Conservation (phyloP, 2,113 vertebrate genomes). For the Pterocles burchelli region DNA sequence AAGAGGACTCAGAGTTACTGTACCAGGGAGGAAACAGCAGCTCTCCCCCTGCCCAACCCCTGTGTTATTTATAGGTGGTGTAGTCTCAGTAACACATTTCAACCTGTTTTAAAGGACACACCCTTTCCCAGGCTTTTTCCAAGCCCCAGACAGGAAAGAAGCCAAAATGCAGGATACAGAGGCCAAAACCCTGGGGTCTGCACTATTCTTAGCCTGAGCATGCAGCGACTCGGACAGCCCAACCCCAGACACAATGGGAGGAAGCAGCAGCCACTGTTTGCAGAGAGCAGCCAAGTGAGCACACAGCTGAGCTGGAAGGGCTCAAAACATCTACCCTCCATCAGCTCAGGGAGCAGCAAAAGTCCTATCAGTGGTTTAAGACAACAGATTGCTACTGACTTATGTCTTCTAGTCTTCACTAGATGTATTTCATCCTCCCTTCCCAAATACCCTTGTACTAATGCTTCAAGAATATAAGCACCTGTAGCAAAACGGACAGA, state of each 20-base stretch:
- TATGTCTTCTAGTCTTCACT: background rate
- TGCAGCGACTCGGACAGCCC: background rate
- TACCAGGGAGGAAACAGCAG: background rate
- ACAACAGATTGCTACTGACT: too few relatives aligned
- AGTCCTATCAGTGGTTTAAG: background rate
- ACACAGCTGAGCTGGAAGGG: background rate
- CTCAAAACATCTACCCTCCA: background rate
- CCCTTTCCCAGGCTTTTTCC: constrained; percentile 45
- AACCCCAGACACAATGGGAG: constrained; percentile 21
- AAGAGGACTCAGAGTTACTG: background rate
- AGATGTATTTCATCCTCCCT: background rate
- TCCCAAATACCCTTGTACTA: background rate
- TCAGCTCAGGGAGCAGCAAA: background rate
- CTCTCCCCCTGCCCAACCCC: background rate
- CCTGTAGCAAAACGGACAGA: background rate
- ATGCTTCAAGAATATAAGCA: accelerated
- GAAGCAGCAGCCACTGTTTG: constrained; percentile 15
- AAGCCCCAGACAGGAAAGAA: constrained; percentile 39
- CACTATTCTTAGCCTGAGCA: constrained; percentile 35
- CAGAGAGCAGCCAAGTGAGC: background rate
- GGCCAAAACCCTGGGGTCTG: constrained; percentile 25
- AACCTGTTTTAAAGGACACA: background rate
- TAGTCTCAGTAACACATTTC: background rate
- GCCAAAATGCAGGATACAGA: constrained; percentile 14
- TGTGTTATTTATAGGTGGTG: background rate